These are phyloP conservation scores for Julus scanicus DNA, from an alignment of 2,888 invertebrate species.

Conservation along the genomic window DNA sequence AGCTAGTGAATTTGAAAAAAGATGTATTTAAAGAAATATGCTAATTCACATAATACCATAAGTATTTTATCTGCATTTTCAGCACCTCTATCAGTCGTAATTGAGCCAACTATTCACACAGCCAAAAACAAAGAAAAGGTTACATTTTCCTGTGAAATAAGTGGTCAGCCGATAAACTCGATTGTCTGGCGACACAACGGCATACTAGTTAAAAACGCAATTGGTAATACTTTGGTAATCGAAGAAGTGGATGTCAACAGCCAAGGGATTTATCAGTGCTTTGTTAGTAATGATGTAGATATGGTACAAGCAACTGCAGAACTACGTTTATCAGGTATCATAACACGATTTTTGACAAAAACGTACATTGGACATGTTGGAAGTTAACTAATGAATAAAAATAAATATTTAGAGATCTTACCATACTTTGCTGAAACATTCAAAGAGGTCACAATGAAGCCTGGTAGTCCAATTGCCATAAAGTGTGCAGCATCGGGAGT, in stretches of 20 bases:
- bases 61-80: not conserved
- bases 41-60: not conserved
- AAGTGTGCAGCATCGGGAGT: conserved; percentile 48
- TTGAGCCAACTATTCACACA: conserved; percentile 53
- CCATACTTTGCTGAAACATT: conserved; percentile 52
- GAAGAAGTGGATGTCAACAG: conserved; percentile 62
- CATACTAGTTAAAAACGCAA: conserved; percentile 72
- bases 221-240: conserved; percentile 61
- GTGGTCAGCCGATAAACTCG: conserved; percentile 81
- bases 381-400: not conserved
- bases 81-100: conserved; percentile 55
- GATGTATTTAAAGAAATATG: conserved; percentile 65
- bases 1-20: conserved; percentile 58
- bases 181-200: conserved; percentile 94
- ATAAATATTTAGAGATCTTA: conserved; percentile 35
- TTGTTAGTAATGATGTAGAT: conserved; percentile 59
- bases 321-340: conserved; percentile 56
- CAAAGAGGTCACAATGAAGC: conserved; percentile 42
- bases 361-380: not conserved
- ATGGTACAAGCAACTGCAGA: conserved; percentile 57
- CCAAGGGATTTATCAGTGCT: conserved; percentile 66
- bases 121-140: conserved; percentile 64
- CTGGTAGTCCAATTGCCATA: not conserved
- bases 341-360: not conserved
- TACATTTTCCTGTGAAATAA: conserved; percentile 64